Base-by-base conservation (phyloP, 92 coral and sea anemone species). In the Blastomussa wellsi region DNA sequence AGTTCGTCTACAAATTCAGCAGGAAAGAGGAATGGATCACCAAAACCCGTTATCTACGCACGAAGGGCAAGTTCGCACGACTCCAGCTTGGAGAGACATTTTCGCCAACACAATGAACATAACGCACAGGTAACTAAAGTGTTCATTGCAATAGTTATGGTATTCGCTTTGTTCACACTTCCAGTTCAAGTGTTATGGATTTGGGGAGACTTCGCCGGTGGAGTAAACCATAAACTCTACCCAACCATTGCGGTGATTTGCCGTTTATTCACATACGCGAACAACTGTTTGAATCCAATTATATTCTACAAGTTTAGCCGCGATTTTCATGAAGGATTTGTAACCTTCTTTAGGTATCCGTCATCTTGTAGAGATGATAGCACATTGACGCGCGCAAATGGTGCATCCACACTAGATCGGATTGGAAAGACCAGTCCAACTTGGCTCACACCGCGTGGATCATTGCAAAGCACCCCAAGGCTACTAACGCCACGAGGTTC, bases 191-290 rank as follows among this genome's bases (percentile, higher is more conserved):
- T 87, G 13, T 57, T 87, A 2, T 90, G 93, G 93, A 62, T 90
- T 26, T 90, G 93, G 93, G 62, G 73, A 28, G 93, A 87, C 51
- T 90, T 90, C 66, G 86, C 76, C 39, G 93, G 77, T 19, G 93
- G 93, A 11, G 29, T 71, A 16, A 31, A 66, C 28, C 75, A 74
- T 48, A 75, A 41, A 32, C 36, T 64, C 7, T 81, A 65, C 24
- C 48, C 51, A 26, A 82, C 51, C n/a, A 84, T 79, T 1, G 81
- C 90, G 17, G 80, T 87, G 39, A 26, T 87, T 8, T 90, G 93
- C 22, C 93, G 88, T 39, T 87, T 88, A 66, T 90, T 90, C 74
- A 90, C 90, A 14, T 90, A 90, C 59, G 85, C 93, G 8, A 90
- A 90, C 74, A 70, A 88, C 38, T 90, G 90, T 33, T 7, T 90